Conservation (phyloP, 1,140 invertebrate genomes). For the Ooceraea biroi region DNA sequence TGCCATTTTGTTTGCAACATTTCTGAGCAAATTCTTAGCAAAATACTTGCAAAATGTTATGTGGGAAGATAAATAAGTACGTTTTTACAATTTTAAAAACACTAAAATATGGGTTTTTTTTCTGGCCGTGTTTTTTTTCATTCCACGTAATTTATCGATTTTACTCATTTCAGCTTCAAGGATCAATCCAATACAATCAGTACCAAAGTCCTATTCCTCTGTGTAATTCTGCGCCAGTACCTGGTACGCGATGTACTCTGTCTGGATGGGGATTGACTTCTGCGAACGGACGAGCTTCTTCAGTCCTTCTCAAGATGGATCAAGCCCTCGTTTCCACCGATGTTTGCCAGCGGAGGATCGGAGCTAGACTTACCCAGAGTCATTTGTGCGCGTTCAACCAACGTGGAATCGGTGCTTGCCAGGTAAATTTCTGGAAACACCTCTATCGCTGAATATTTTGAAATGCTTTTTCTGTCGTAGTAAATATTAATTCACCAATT, state of each 20-base stretch:
- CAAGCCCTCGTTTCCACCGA: neutral
- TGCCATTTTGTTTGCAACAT: no score
- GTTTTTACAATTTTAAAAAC: no score
- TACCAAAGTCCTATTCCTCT: neutral
- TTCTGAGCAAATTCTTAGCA: no score
- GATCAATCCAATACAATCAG: neutral
- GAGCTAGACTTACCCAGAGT: conserved; percentile 1
- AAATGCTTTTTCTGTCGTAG: neutral
- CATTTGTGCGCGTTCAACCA: conserved; percentile 87
- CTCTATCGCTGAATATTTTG: neutral
- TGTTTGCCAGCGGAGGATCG: neutral
- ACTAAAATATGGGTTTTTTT: neutral
- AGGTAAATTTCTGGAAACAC: conserved; percentile 80
- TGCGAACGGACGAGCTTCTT: neutral
- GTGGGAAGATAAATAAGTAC: no score
- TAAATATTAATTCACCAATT: neutral
- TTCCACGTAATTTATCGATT: neutral
- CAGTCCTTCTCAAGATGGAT: neutral
- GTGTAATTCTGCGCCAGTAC: fast-evolving
- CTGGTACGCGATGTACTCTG: neutral
- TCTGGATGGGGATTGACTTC: conserved; percentile 34
- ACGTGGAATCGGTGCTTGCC: conserved; percentile 85
- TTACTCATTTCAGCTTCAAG: conserved; percentile 3
- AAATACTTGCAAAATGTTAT: no score
- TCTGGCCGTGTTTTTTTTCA: neutral